These are phyloP conservation scores for Eumerus sabulonum DNA, from an alignment of 2,888 invertebrate genomes.

Conservation along the genomic window DNA sequence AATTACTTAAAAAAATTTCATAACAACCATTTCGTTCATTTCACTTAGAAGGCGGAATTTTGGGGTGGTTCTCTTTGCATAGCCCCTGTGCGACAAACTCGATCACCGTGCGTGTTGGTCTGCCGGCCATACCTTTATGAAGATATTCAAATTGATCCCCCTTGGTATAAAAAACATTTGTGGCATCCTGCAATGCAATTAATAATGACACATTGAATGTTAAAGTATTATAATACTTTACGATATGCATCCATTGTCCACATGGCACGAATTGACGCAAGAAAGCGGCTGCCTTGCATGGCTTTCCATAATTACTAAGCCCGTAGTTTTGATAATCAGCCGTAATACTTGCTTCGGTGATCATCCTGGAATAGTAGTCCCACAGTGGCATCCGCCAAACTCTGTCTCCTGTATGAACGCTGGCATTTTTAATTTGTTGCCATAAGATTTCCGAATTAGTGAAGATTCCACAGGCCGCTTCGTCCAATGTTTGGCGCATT, in stretches of 20 bases:
- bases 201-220: too few species aligned
- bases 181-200: slow-evolving; percentile 80
- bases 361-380: slow-evolving; percentile 84
- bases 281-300: slow-evolving; percentile 90
- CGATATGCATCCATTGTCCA: slow-evolving; percentile 88
- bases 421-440: slow-evolving; percentile 84
- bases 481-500: slow-evolving; percentile 82
- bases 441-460: slow-evolving; percentile 86
- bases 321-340: slow-evolving; percentile 80
- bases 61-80: slow-evolving; percentile 75
- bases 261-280: slow-evolving; percentile 86
- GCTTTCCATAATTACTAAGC: slow-evolving; percentile 79
- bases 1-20: too few species aligned
- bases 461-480: slow-evolving; percentile 86
- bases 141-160: slow-evolving; percentile 83
- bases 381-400: slow-evolving; percentile 91
- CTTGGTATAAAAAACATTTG: slow-evolving; percentile 86
- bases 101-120: slow-evolving; percentile 86
- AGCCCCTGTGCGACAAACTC: slow-evolving; percentile 83
- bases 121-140: slow-evolving; percentile 84
- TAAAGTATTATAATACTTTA: too few species aligned
- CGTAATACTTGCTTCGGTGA: slow-evolving; percentile 76
- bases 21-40: too few species aligned
- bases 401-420: slow-evolving; percentile 86
- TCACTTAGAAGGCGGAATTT: slow-evolving; percentile 60